Conservation (phyloP, 2,797 vertebrate genomes). For the Hemitrygon akajei region DNA sequence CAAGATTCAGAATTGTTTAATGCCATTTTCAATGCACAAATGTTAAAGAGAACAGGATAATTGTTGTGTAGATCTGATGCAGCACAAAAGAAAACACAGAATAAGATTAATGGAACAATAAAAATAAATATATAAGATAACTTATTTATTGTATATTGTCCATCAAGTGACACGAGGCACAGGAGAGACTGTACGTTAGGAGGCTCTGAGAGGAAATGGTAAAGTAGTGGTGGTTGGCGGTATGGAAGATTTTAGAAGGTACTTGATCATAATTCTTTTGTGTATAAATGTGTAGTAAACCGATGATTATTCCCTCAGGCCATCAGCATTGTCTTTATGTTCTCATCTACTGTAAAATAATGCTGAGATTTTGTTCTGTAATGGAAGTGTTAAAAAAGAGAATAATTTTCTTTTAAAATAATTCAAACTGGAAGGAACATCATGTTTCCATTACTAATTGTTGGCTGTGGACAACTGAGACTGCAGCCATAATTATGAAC, state of each 20-base stretch:
- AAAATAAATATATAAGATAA: too few species aligned
- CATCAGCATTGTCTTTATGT: constrained; percentile 54
- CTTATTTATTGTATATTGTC: too few species aligned
- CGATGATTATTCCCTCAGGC: constrained; percentile 66
- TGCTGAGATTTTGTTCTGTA: constrained; percentile 58
- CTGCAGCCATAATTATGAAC: not conserved
- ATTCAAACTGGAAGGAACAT: constrained; percentile 49
- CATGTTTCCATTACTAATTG: constrained; percentile 44
- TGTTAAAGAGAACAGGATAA: too few species aligned
- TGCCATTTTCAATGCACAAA: too few species aligned
- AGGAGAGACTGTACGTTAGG: too few species aligned
- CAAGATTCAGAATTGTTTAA: too few species aligned
- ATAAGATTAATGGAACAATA: too few species aligned
- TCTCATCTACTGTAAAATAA: constrained; percentile 59
- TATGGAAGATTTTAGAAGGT: constrained; percentile 36
- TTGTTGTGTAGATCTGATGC: too few species aligned
- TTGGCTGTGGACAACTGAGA: not conserved
- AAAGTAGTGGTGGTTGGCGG: too few species aligned
- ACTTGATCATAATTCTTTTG: constrained; percentile 53
- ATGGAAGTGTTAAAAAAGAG: constrained; percentile 64
- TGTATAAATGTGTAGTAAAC: constrained; percentile 61
- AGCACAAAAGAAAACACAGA: too few species aligned
- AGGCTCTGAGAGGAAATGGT: too few species aligned
- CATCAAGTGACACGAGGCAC: too few species aligned
- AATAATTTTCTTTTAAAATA: constrained; percentile 58